Percentiles rank a stretch among this genome's conserved stretches.
phyloP scores from a whole-genome alignment of 2,113 vertebrate genomes.

The Talpa occidentalis region DNA sequence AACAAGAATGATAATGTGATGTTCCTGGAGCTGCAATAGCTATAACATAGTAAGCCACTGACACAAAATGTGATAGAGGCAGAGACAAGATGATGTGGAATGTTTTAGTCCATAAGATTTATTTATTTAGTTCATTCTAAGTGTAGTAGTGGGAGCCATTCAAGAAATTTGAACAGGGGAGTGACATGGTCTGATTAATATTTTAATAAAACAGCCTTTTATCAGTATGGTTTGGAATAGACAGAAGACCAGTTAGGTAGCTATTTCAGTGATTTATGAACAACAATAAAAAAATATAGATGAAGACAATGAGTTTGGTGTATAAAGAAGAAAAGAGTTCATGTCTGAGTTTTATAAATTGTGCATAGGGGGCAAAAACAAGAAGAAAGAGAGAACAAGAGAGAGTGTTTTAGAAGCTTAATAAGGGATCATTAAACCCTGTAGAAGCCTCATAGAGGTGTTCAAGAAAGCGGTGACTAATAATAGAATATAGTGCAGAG shows the following conservation, averaged over 20 bases:
- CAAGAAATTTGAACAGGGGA: neutral
- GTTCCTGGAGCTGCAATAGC: neutral
- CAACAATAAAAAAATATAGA: slow-evolving; percentile 21
- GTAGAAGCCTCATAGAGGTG: neutral
- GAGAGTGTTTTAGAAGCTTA: neutral
- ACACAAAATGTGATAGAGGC: neutral
- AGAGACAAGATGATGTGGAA: neutral
- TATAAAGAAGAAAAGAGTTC: neutral
- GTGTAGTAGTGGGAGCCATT: neutral
- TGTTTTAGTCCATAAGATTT: slow-evolving; percentile 5
- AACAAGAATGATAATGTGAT: neutral
- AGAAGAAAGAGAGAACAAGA: neutral
- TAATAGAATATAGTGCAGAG: neutral
- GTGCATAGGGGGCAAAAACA: neutral
- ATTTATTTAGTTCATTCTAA: slow-evolving; percentile 27
- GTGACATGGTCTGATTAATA: neutral
- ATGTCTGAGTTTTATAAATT: slow-evolving; percentile 10
- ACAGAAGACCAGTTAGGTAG: neutral
- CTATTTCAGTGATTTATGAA: neutral
- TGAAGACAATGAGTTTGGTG: neutral
- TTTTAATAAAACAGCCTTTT: slow-evolving; percentile 21
- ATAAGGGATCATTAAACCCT: neutral
- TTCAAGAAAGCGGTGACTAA: neutral
- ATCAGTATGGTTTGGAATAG: neutral
- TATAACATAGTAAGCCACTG: neutral